A percentile compares a stretch with the other conserved stretches of the same genome.
Conservation (phyloP, 2,113 vertebrate genomes). For the Hippocampus mohnikei region DNA sequence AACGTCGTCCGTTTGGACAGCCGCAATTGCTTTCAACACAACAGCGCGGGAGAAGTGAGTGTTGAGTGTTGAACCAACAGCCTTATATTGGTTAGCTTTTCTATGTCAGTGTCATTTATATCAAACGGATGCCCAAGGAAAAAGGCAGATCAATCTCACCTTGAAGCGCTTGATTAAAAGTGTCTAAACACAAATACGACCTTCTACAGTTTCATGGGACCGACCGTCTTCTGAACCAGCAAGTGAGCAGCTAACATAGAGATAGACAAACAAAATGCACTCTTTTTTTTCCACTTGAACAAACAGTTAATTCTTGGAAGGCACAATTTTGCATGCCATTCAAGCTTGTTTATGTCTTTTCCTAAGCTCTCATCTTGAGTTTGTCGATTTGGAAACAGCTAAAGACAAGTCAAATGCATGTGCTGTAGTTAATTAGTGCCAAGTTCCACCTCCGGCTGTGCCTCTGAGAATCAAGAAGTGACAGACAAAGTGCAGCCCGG, state of each 20-base stretch:
- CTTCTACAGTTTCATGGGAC: too few species aligned
- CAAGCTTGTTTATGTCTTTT: conserved; percentile 12
- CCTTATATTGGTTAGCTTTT: background rate
- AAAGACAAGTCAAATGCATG: conserved; percentile 32
- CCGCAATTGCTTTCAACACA: background rate
- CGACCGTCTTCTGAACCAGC: background rate
- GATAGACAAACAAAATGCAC: background rate
- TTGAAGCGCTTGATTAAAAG: background rate
- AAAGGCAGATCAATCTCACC: background rate
- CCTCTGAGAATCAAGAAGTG: conserved; percentile 36
- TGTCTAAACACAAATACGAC: background rate
- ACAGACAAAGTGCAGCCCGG: conserved; percentile 54
- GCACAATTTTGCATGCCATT: background rate
- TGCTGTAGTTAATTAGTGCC: conserved; percentile 50
- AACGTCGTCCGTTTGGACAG: background rate
- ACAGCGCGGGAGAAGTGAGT: background rate
- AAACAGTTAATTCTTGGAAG: background rate
- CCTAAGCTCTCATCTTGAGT: background rate
- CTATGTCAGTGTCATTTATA: background rate
- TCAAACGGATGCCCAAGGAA: background rate
- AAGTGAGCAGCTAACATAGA: background rate
- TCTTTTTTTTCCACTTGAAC: background rate
- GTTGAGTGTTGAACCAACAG: background rate
- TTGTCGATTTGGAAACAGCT: conserved; percentile 13
- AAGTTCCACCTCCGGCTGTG: conserved; percentile 53